Percentiles rank a stretch among this genome's conserved stretches.
Evolutionary conservation across 1,140 invertebrate species (phyloP).

Genomic region (Scaptomyza graminum): DNA sequence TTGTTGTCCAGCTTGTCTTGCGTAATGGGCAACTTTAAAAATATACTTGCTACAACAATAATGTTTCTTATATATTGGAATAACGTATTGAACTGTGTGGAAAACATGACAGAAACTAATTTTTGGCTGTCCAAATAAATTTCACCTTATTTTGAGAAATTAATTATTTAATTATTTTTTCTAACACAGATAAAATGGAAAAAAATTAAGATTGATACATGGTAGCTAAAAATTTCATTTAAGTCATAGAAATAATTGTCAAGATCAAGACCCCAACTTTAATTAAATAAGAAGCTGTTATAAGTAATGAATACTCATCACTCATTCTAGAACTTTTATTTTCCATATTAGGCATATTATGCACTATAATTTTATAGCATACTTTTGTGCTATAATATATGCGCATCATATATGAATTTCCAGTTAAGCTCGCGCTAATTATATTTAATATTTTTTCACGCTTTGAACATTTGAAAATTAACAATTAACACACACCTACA

Average conservation of each 20-base stretch:
- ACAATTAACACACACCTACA: constrained; percentile 20
- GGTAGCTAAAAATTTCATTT: neutral
- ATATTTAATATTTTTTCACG: constrained; percentile 46
- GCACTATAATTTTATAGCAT: constrained; percentile 29
- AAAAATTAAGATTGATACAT: no score
- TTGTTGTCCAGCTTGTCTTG: constrained; percentile 1
- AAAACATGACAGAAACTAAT: neutral
- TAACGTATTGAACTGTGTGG: constrained; percentile 33
- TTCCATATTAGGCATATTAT: neutral
- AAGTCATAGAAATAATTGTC: neutral
- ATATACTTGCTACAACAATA: constrained; percentile 22
- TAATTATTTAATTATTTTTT: no score
- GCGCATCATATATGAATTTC: constrained; percentile 39
- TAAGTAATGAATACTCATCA: neutral
- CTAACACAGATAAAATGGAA: no score
- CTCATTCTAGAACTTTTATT: neutral
- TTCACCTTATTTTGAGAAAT: neutral
- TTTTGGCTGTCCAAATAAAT: neutral
- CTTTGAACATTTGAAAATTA: constrained; percentile 7
- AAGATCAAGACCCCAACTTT: neutral
- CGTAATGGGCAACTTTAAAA: constrained; percentile 22
- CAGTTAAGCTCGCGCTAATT: constrained; percentile 70
- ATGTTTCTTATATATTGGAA: constrained; percentile 45
- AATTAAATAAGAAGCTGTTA: neutral
- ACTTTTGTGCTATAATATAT: constrained; percentile 11